Conservation (phyloP, 2,888 invertebrate genomes). For the Drosophila hawaiiensis region DNA sequence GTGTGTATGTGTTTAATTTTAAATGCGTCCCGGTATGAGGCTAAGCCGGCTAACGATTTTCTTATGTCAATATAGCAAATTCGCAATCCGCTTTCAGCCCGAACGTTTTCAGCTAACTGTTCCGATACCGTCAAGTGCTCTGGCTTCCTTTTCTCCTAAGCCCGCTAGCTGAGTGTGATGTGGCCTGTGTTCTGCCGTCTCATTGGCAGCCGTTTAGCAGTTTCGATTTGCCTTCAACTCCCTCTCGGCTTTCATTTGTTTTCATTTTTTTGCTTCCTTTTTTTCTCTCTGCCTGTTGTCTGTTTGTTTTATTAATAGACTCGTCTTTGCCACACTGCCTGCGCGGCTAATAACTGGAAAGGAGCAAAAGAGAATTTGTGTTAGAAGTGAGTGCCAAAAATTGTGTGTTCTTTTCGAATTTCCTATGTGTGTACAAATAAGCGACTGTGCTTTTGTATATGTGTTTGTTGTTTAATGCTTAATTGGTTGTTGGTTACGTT, state of each 20-base stretch:
- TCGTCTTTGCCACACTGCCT: constrained; percentile 44
- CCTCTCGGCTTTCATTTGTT: constrained; percentile 9
- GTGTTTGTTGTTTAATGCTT: constrained; percentile 16
- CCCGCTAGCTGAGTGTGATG: constrained; percentile 34
- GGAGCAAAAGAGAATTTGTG: constrained; percentile 35
- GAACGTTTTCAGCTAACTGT: constrained; percentile 50
- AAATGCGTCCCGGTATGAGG: constrained; percentile 48
- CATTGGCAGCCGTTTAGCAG: constrained; percentile 54
- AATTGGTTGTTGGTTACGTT: constrained; percentile 49
- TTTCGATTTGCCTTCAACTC: constrained; percentile 50
- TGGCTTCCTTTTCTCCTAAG: constrained; percentile 16
- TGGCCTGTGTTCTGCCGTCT: constrained; percentile 37
- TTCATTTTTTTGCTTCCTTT: constrained; percentile 10
- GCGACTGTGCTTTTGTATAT: not conserved
- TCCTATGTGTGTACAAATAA: constrained; percentile 51
- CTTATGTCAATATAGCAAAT: constrained; percentile 78
- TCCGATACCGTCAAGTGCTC: constrained; percentile 33
- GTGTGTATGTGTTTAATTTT: constrained; percentile 66
- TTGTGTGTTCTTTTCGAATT: constrained; percentile 51
- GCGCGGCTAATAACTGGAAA: constrained; percentile 69
- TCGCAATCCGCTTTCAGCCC: constrained; percentile 73
- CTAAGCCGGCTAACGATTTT: constrained; percentile 80
- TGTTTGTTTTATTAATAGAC: constrained; percentile 74
- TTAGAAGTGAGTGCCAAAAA: constrained; percentile 56
- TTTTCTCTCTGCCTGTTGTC: constrained; percentile 21